Conservation (phyloP, 2,888 invertebrate species). For the Drosophila sordidula region DNA sequence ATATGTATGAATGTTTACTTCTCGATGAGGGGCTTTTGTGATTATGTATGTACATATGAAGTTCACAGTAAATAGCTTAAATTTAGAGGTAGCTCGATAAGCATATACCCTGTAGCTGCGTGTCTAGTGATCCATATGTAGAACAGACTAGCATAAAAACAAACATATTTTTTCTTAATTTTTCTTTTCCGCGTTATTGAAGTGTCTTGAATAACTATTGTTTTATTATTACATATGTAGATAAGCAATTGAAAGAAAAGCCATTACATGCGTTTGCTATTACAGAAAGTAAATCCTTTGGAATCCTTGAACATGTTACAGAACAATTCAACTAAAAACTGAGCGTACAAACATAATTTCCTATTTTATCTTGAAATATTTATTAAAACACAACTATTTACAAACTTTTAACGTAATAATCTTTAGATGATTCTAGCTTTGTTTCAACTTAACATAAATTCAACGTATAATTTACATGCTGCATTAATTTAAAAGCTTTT, state of each 20-base stretch:
- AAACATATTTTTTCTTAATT: too few relatives aligned
- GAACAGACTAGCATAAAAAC: too few relatives aligned
- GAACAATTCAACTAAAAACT: background rate
- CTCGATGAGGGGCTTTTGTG: too few relatives aligned
- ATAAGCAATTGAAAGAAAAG: background rate
- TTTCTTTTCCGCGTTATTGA: too few relatives aligned
- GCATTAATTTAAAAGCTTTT: conserved; percentile 22
- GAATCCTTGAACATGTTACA: background rate
- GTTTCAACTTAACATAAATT: conserved; percentile 43
- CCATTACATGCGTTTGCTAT: too few relatives aligned
- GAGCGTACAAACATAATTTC: background rate
- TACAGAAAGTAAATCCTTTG: too few relatives aligned
- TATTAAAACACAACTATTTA: conserved; percentile 41
- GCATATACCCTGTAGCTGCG: background rate
- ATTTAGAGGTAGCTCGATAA: too few relatives aligned
- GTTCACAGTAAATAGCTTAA: too few relatives aligned
- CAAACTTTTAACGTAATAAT: conserved; percentile 39
- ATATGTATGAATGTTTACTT: too few relatives aligned
- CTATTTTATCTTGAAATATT: conserved; percentile 2
- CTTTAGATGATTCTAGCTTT: conserved; percentile 6
- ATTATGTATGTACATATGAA: too few relatives aligned
- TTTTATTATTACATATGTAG: background rate
- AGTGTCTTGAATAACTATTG: background rate
- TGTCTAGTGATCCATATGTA: too few relatives aligned
- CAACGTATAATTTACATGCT: conserved; percentile 27